Base-by-base conservation (phyloP, 2,888 invertebrate genomes). In the Drosophila anomalipes region DNA sequence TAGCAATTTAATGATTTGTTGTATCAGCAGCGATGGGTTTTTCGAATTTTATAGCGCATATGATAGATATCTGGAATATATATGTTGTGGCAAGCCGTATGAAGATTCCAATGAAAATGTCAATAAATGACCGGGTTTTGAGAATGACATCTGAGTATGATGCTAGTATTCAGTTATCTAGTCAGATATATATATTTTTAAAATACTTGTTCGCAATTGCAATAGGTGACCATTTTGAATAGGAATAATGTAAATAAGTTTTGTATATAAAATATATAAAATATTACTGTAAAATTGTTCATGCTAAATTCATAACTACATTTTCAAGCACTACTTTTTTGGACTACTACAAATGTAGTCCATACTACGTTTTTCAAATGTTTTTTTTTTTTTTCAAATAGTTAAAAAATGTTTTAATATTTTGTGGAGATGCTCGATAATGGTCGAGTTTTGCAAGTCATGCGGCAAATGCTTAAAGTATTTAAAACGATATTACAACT, bases 391-490 rank as follows among this genome's bases (percentile, higher is more conserved):
- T 49, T 59, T 47, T 4, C 4, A 26, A 57, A 57, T 53, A 37
- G 19, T 49, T 52, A 32, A 26, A 32, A 41, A 39, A 52, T 61
- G 49, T 68, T 61, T 72, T 33, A 0, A 0, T 53, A 56, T 70
- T 33, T 22, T 4, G 14, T 35, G 4, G 47, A 73, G 64, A 78
- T 75, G 82, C 70, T 73, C 52, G 37, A 44, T 35, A 32, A 57
- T 63, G 52, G 30, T 62, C 51, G 54, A 60, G 63, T 37, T 67
- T 60, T 57, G 60, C 51, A 30, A 60, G 60, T 57, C 79, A 80
- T 80, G 79, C 79, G 73, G 44, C 83, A 70, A 77, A 81, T 81
- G 83, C 81, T 86, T 82, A 83, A 79, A 74, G 26, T 74, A 81
- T 58, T 57, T 39, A 47, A 56, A 70, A 72, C 74, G 80, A 83